Evolutionary conservation across 2,113 vertebrate genomes (phyloP).

Genomic region (Melanocharis versteri): DNA sequence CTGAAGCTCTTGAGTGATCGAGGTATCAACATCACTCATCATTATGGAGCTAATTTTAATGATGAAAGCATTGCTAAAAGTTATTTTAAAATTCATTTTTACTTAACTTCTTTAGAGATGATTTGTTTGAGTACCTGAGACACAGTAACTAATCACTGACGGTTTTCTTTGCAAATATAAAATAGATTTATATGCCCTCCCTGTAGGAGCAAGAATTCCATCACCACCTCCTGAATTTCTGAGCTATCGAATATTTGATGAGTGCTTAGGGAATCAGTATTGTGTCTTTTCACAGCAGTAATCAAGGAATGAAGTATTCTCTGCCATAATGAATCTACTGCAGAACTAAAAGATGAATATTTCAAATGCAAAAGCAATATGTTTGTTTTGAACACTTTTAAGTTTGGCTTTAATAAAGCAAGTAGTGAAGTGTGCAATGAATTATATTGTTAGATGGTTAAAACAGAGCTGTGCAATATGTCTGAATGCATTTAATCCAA

Average conservation of each 20-base stretch:
- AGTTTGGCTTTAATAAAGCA: conserved; percentile 65
- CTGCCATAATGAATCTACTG: conserved; percentile 25
- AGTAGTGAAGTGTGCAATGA: conserved; percentile 51
- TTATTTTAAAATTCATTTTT: conserved; percentile 63
- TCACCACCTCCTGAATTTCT: conserved; percentile 61
- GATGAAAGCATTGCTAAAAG: conserved; percentile 60
- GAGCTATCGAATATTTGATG: conserved; percentile 55
- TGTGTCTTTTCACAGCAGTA: conserved; percentile 46
- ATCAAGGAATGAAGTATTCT: conserved; percentile 57
- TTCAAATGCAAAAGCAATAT: conserved; percentile 1
- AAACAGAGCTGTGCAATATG: conserved; percentile 12
- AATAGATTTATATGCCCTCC: conserved; percentile 54
- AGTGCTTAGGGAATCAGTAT: conserved; percentile 47
- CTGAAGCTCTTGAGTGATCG: conserved; percentile 11
- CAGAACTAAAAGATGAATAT: neutral
- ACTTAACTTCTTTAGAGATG: conserved; percentile 47
- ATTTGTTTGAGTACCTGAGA: conserved; percentile 57
- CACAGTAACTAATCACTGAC: conserved; percentile 54
- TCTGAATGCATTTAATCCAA: conserved; percentile 54
- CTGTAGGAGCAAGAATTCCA: conserved; percentile 56
- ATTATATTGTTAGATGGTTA: conserved; percentile 45
- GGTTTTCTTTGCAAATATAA: conserved; percentile 61
- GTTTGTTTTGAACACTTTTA: conserved; percentile 61
- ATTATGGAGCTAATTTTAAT: conserved; percentile 54
- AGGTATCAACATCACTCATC: conserved; percentile 42